phyloP scores from a whole-genome alignment of 1,140 invertebrate genomes.

The Megathymus violae region DNA sequence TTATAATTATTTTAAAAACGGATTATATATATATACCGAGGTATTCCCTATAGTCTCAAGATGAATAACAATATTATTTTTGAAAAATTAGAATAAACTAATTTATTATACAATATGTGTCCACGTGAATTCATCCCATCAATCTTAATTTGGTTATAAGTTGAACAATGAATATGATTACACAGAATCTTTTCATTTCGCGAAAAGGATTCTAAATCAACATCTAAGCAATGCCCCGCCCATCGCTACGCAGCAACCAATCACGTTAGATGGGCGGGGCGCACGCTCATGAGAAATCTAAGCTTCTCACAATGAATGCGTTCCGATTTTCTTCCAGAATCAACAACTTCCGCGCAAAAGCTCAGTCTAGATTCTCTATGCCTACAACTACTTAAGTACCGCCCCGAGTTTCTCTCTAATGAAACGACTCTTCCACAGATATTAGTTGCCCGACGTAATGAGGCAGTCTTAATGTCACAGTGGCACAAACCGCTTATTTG shows the following conservation, averaged over 20 bases:
- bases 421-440: slow-evolving; percentile 45
- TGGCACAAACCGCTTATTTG: slow-evolving; percentile 66
- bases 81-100: no score
- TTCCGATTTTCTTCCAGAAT: slow-evolving; percentile 50
- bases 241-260: slow-evolving; percentile 66
- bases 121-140: not conserved
- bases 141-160: slow-evolving; percentile 12
- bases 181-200: slow-evolving; percentile 36
- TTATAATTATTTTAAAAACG: no score
- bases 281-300: slow-evolving; percentile 60
- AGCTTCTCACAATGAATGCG: slow-evolving; percentile 44
- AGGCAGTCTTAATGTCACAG: slow-evolving; percentile 61
- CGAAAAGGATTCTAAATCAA: slow-evolving; percentile 64
- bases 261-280: slow-evolving; percentile 69
- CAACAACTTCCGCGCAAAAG: slow-evolving; percentile 20
- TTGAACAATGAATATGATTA: slow-evolving; percentile 20
- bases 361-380: slow-evolving; percentile 12
- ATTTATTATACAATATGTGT: no score
- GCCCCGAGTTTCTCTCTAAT: slow-evolving; percentile 22
- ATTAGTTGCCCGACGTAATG: slow-evolving; percentile 55
- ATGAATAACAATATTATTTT: no score
- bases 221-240: slow-evolving; percentile 77
- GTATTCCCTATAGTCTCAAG: no score
- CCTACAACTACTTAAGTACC: slow-evolving; percentile 12
- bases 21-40: no score